These are phyloP conservation scores for Clarias laeviceps DNA, from an alignment of 2,797 vertebrate genomes.

Conservation along the genomic window DNA sequence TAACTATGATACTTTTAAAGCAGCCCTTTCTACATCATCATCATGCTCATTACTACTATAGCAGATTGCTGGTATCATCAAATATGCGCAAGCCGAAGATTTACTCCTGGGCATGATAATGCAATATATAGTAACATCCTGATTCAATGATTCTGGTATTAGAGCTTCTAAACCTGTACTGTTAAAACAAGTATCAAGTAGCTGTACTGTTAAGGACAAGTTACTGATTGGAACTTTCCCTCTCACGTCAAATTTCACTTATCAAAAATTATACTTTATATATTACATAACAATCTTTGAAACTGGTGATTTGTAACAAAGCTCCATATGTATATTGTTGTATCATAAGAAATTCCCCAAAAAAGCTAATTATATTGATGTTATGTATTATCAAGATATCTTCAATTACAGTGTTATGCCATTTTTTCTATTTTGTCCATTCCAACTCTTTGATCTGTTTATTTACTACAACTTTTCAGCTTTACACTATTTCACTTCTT, in stretches of 20 bases:
- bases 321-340: neutral
- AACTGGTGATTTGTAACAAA: neutral
- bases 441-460: neutral
- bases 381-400: neutral
- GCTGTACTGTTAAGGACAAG: no score
- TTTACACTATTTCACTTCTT: neutral
- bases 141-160: neutral
- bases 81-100: neutral
- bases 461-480: neutral
- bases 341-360: neutral
- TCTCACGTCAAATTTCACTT: neutral
- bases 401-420: neutral
- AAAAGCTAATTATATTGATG: neutral
- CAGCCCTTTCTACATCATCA: neutral
- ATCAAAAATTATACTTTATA: neutral
- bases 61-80: neutral
- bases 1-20: neutral
- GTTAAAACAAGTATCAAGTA: neutral
- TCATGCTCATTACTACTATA: neutral
- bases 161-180: neutral
- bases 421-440: neutral
- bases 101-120: neutral
- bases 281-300: neutral
- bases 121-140: neutral
- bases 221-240: no score